Base-by-base conservation (phyloP, 23 tunicate genomes). In the Trididemnum clinides region DNA sequence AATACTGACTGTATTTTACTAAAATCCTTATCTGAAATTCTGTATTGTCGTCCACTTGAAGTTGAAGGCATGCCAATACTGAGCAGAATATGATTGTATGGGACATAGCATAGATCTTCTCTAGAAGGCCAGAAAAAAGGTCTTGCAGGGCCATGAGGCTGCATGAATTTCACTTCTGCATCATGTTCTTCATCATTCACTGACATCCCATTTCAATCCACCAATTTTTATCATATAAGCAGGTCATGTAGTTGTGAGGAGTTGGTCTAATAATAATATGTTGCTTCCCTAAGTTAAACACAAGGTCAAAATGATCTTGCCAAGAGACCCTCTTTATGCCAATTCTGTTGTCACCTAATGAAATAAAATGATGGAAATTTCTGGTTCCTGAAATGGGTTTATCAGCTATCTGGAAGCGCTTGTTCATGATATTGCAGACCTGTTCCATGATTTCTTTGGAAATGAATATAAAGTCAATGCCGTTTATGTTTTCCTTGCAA, bases 301-400 rank as follows among this genome's bases (percentile, higher is more conserved):
- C 80, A 73, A 73, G 80, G 28, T 73, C 57, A 37, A 36, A 73
- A 73, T 73, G 80, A 73, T 73, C 80, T 23, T 73, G 80, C 80
- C 54, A 36, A 2, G 54, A 73, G 57, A 22, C 80, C 25, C 80
- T 73, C 57, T 73, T 73, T 54, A 73, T 73, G 28, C 80, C 54
- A 39, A 73, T 7, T 38, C 7, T 73, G 80, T 73, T 73, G 57
- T 73, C 57, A 73, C 57, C 57, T 73, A 37, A 73, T 73, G 80
- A 29, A 23, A 73, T 36, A 23, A 73, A 73, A 73, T 73, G 80
- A 29, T 73, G 80, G 80, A 73, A 73, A 73, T 38, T 73, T 23
- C 80, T 73, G 54, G 57, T 73, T 73, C 80, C 57, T 73, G 80
- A 57, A 18, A 73, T 73, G 54, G 80, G 4, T 37, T 73, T 73